Conservation (phyloP, 2,113 vertebrate genomes). For the Andinoacara biseriatus region DNA sequence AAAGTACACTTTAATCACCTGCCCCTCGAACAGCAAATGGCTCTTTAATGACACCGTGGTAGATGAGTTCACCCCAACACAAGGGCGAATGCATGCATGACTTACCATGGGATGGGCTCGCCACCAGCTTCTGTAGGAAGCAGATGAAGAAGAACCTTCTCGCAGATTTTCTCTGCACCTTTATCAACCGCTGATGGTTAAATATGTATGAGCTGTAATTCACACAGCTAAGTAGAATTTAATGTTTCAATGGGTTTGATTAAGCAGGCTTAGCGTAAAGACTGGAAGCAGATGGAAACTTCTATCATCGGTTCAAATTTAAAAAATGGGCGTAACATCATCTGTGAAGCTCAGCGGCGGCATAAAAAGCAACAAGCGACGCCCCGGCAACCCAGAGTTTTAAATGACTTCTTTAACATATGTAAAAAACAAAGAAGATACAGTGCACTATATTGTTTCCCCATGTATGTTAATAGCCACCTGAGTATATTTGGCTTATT, state of each 20-base stretch:
- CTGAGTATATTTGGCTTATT: neutral
- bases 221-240: neutral
- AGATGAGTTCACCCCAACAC: slow-evolving; percentile 53
- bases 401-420: neutral
- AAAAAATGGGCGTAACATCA: neutral
- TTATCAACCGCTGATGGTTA: neutral
- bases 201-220: neutral
- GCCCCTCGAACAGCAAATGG: slow-evolving; percentile 68
- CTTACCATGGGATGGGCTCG: slow-evolving; percentile 7
- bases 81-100: slow-evolving; percentile 58
- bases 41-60: slow-evolving; percentile 65
- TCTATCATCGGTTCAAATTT: neutral
- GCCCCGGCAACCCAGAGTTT: neutral
- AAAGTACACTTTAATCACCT: slow-evolving; percentile 77
- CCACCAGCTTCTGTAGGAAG: neutral
- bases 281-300: neutral
- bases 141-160: neutral
- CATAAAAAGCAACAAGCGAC: neutral
- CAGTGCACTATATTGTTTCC: neutral
- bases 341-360: neutral
- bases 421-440: no score
- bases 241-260: neutral
- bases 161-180: neutral
- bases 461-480: neutral
- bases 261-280: neutral